These are phyloP conservation scores for Bombus waltoni DNA, from an alignment of 1,140 invertebrate genomes.

Conservation along the genomic window DNA sequence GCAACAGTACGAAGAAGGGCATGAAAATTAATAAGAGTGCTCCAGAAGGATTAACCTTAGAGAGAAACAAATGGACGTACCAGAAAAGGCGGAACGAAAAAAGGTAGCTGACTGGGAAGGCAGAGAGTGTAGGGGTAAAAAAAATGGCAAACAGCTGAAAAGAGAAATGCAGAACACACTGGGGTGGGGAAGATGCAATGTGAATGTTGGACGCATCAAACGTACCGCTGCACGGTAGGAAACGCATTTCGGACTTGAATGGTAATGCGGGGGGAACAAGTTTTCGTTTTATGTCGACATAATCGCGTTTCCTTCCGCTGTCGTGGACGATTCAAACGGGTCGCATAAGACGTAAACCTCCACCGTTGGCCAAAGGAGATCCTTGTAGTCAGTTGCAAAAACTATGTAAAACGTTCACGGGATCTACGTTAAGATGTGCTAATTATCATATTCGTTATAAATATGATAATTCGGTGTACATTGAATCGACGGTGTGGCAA, in stretches of 20 bases:
- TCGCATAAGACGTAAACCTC: not conserved
- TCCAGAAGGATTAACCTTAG: not conserved
- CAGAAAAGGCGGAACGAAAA: not conserved
- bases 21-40: not conserved
- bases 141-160: constrained; percentile 44
- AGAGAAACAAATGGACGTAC: not conserved
- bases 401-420: not conserved
- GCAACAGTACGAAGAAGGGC: not conserved
- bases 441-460: constrained; percentile 21
- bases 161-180: constrained; percentile 58
- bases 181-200: constrained; percentile 60
- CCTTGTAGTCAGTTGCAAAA: not conserved
- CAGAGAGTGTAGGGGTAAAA: constrained; percentile 1
- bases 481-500: not conserved
- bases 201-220: constrained; percentile 69
- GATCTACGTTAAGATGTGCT: not conserved
- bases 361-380: not conserved
- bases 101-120: constrained; percentile 19
- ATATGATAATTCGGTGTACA: constrained; percentile 14
- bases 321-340: constrained; percentile 25
- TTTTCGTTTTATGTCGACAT: constrained; percentile 66
- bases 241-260: constrained; percentile 70
- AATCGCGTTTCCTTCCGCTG: constrained; percentile 57
- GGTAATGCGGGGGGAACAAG: constrained; percentile 68
- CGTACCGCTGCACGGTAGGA: constrained; percentile 68